Percentiles rank a stretch among this genome's conserved stretches.
These are phyloP conservation scores for Psilopsiagon aurifrons DNA, from an alignment of 2,113 vertebrate species.

Conservation along the genomic window DNA sequence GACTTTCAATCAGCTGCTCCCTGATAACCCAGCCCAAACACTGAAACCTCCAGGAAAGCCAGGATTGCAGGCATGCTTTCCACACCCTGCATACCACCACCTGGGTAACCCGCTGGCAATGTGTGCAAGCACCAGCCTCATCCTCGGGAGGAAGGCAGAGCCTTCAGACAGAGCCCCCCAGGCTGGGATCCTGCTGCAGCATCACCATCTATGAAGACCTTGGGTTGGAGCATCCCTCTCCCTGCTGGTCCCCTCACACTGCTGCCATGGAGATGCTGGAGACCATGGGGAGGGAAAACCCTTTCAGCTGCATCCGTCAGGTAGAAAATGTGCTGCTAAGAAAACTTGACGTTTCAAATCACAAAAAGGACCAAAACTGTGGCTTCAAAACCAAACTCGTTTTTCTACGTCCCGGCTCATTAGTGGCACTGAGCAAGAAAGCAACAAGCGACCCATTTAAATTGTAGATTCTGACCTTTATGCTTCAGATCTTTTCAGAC, in stretches of 20 bases:
- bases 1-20: neutral
- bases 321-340: neutral
- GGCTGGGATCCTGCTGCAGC: neutral
- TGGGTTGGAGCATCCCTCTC: neutral
- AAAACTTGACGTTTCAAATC: neutral
- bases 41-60: rapidly evolving
- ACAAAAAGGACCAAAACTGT: neutral
- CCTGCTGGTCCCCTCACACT: rapidly evolving
- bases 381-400: neutral
- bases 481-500: conserved; percentile 46
- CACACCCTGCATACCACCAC: neutral
- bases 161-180: neutral
- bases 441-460: conserved; percentile 39
- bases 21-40: rapidly evolving
- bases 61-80: neutral
- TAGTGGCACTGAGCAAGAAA: neutral
- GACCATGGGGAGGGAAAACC: neutral
- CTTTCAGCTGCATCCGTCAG: rapidly evolving
- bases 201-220: neutral
- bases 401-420: neutral
- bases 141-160: neutral
- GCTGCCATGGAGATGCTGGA: rapidly evolving
- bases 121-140: neutral
- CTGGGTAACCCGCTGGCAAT: neutral
- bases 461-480: conserved; percentile 71